Percentiles rank a stretch among this genome's conserved stretches.
Conservation (phyloP, 2,888 invertebrate genomes). For the Corbicula japonica region DNA sequence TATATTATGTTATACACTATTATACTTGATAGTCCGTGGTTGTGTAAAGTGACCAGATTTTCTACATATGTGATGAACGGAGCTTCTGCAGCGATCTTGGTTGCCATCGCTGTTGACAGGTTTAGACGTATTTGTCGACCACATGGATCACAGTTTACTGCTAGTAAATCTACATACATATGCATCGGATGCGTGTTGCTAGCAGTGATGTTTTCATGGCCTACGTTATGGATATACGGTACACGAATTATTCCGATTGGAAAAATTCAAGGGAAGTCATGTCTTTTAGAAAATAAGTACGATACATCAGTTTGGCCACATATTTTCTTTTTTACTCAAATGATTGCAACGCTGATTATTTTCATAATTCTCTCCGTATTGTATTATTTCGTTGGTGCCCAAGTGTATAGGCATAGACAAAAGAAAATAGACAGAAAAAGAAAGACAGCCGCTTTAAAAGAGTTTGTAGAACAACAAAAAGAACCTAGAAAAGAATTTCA, state of each 20-base stretch:
- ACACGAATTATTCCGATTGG: constrained; percentile 45
- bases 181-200: constrained; percentile 59
- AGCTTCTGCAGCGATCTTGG: constrained; percentile 65
- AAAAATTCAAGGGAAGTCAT: constrained; percentile 34
- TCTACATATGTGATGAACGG: constrained; percentile 70
- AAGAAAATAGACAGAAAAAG: no score
- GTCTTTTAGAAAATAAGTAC: constrained; percentile 56
- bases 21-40: constrained; percentile 51
- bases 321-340: constrained; percentile 57
- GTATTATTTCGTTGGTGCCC: constrained; percentile 63
- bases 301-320: constrained; percentile 52
- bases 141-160: constrained; percentile 59
- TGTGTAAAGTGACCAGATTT: constrained; percentile 69
- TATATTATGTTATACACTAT: constrained; percentile 61
- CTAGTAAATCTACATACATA: constrained; percentile 62
- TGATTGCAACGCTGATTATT: constrained; percentile 54
- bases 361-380: constrained; percentile 60
- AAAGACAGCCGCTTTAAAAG: no score
- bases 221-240: constrained; percentile 74
- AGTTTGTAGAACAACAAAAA: no score
- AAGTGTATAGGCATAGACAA: constrained; percentile 59
- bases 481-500: no score
- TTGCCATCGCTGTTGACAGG: constrained; percentile 71
- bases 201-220: constrained; percentile 61
- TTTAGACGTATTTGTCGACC: no score